Evolutionary conservation across 2,888 invertebrate species (phyloP), one percentile per base, ranked within the genome.

Genomic region (Philaethria dido): DNA sequence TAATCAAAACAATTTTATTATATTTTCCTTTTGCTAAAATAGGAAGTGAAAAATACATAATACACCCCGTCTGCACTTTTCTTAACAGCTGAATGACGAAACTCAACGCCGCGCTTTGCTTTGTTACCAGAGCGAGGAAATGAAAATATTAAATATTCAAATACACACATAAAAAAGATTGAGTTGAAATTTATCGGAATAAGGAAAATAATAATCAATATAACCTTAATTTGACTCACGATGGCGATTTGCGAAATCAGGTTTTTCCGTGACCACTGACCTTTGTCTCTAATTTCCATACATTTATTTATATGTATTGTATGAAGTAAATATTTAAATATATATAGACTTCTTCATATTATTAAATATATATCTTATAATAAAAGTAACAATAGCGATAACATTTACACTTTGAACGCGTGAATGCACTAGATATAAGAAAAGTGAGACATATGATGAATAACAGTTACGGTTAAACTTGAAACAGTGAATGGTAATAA

Each of bases 331-430:
- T n/a, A 39, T 39, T 14, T 48, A 14, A 14, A 0, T 14, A 13
- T 48, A 48, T 14, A 5, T 22, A 48, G 2, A 48, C 9, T 33
- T 33, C 1, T 8, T 33, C 1, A 33, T 39, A 44, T 22, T 25
- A 2, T n/a, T 39, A 39, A 13, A 6, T 39, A 39, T 8, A 3
- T 33, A 4, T 4, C 9, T 36, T 39, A 1, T 13, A 13, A 39
- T 50, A 50, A n/a, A 50, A 25, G 8, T n/a, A 50, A n/a, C 25
- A 50, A 22, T 25, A 25, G 16, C 25, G 48, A 50, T 50, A 50
- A 50, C 48, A n/a, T 22, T 25, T 50, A 50, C 48, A 50, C 48
- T 25, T 25, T 6, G 48, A 25, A 50, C 25, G 9, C 25, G 48
- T 50, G 8, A 50, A 9, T 50, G 48, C 48, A 50, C 48, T 25